These are phyloP conservation scores for Meta bourneti DNA, from an alignment of 2,888 invertebrate species.

Conservation along the genomic window DNA sequence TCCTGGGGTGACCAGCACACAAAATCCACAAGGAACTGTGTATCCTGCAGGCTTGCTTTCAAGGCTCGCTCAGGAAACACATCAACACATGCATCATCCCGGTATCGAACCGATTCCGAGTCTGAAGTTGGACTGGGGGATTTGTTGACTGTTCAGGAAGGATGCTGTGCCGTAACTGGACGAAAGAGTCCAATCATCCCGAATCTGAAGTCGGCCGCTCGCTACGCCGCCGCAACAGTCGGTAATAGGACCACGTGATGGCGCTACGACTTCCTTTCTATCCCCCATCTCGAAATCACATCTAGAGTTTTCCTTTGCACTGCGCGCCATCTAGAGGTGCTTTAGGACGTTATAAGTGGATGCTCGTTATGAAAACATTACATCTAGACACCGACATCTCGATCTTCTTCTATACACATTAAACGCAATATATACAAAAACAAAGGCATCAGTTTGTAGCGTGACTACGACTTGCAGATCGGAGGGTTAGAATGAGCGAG, in stretches of 20 bases:
- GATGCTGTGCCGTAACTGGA: constrained; percentile 40
- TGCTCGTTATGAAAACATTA: too few species aligned
- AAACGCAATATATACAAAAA: too few species aligned
- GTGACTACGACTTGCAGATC: too few species aligned
- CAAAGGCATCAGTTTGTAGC: too few species aligned
- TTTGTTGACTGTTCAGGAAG: constrained; percentile 8
- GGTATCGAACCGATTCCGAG: too few species aligned
- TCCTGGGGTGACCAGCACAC: not conserved
- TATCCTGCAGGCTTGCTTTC: constrained; percentile 25
- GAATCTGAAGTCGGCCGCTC: constrained; percentile 28
- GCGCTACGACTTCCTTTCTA: constrained; percentile 16
- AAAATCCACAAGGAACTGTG: constrained; percentile 20
- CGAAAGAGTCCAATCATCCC: constrained; percentile 3
- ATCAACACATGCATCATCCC: too few species aligned
- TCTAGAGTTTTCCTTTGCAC: not conserved
- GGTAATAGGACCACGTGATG: constrained; percentile 58
- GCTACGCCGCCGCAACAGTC: constrained; percentile 63
- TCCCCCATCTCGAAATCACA: not conserved
- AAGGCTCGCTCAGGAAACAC: too few species aligned
- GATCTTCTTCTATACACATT: too few species aligned
- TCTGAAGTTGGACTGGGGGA: not conserved
- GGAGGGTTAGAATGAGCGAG: too few species aligned
- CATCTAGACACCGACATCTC: too few species aligned
- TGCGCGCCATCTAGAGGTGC: constrained; percentile 29
- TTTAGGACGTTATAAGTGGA: not conserved